A percentile compares a stretch with the other conserved stretches of the same genome.
Evolutionary conservation across 2,888 invertebrate species (phyloP).

Genomic region (Operophtera brumata): DNA sequence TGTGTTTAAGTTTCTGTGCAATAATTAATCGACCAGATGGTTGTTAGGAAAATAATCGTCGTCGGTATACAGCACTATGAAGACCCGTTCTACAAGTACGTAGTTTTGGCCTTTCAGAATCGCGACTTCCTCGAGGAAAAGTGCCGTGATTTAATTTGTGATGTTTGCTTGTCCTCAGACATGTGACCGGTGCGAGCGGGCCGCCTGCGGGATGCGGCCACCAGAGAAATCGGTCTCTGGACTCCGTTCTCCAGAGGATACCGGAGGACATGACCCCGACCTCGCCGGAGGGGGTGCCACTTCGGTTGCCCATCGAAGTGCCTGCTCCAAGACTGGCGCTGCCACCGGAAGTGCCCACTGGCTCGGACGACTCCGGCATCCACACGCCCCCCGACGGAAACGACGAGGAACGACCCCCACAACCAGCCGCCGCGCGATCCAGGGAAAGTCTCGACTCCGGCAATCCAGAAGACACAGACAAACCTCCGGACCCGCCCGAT

Average conservation of each 20-base stretch:
- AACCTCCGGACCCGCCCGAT: slow-evolving; percentile 71
- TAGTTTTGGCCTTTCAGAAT: slow-evolving; percentile 32
- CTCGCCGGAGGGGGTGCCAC: slow-evolving; percentile 69
- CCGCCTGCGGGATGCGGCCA: slow-evolving; percentile 83
- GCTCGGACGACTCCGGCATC: slow-evolving; percentile 91
- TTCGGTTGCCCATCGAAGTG: slow-evolving; percentile 62
- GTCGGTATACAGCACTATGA: slow-evolving; percentile 73
- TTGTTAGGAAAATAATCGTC: slow-evolving; percentile 75
- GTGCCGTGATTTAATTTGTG: slow-evolving; percentile 31
- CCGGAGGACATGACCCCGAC: slow-evolving; percentile 88
- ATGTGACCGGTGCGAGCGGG: slow-evolving; percentile 72
- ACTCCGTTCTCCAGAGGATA: slow-evolving; percentile 93
- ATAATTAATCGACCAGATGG: slow-evolving; percentile 59
- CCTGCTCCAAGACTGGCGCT: slow-evolving; percentile 81
- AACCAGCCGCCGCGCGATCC: slow-evolving; percentile 81
- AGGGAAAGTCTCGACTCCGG: slow-evolving; percentile 88
- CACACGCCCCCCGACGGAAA: slow-evolving; percentile 68
- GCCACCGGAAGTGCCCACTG: slow-evolving; percentile 76
- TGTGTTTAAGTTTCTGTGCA: slow-evolving; percentile 50
- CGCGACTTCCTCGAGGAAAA: slow-evolving; percentile 29
- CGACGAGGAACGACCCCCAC: slow-evolving; percentile 76
- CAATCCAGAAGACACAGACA: slow-evolving; percentile 82
- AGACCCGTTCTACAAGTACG: slow-evolving; percentile 75
- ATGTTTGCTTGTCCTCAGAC: slow-evolving; percentile 63
- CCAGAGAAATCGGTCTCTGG: slow-evolving; percentile 93